A percentile compares a stretch with the other conserved stretches of the same genome.
Conservation (phyloP, 2,888 invertebrate genomes). For the Dynastes hyllus region DNA sequence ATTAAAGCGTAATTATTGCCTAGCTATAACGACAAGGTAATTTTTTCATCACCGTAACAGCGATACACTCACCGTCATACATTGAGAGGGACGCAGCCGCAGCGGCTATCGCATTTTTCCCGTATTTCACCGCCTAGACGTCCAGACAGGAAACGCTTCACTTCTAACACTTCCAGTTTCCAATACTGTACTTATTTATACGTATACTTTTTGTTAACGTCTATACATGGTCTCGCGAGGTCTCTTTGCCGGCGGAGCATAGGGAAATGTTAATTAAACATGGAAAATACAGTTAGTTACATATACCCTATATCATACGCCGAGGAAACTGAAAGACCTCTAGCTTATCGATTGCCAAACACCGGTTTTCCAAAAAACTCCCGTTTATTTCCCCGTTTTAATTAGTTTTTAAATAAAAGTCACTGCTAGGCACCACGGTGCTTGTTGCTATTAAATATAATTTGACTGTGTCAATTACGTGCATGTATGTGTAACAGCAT, state of each 20-base stretch:
- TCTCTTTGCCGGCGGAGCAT: too few species aligned
- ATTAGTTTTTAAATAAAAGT: too few species aligned
- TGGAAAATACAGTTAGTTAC: slow-evolving; percentile 13
- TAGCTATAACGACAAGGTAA: slow-evolving; percentile 11
- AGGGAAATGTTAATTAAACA: slow-evolving; percentile 27
- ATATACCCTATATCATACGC: background rate
- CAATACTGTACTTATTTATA: slow-evolving; percentile 6
- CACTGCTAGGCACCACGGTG: background rate
- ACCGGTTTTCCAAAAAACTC: slow-evolving; percentile 1
- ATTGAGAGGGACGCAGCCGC: slow-evolving; percentile 2
- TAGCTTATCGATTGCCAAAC: background rate
- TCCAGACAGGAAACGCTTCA: slow-evolving; percentile 45
- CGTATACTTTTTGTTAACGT: background rate
- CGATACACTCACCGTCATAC: too few species aligned
- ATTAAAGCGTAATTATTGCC: slow-evolving; percentile 26
- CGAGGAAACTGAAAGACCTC: background rate
- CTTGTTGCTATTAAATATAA: background rate
- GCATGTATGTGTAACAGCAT: background rate
- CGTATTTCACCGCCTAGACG: slow-evolving; percentile 14
- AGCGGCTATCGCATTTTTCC: slow-evolving; percentile 10
- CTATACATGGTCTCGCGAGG: too few species aligned
- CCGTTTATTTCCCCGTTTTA: background rate
- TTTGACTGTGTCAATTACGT: slow-evolving; percentile 5
- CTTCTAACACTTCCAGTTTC: slow-evolving; percentile 34
- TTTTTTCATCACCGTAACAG: background rate